Percentiles rank a stretch among this genome's conserved stretches.
phyloP scores from a whole-genome alignment of 1,140 invertebrate genomes.

The Calycopis cecrops region DNA sequence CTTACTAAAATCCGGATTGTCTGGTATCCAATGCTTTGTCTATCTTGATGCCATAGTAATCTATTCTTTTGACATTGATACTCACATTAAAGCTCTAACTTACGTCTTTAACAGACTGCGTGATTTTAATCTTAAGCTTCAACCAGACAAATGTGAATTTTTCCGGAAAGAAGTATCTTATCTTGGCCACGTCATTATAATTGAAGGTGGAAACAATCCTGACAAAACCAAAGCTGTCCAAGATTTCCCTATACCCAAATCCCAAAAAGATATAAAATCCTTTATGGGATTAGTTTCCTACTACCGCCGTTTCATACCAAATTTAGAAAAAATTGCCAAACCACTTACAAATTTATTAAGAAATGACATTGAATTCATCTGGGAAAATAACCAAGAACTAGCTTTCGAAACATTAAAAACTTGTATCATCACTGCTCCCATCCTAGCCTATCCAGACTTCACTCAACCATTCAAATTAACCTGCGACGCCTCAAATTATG shows the following conservation, averaged over 20 bases:
- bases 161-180: conserved; percentile 35
- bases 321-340: conserved; percentile 39
- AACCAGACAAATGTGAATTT: conserved; percentile 36
- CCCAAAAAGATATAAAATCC: conserved; percentile 34
- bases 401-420: conserved; percentile 19
- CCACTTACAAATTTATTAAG: conserved; percentile 32
- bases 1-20: conserved; percentile 35
- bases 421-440: conserved; percentile 1
- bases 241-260: conserved; percentile 37
- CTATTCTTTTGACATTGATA: conserved; percentile 39
- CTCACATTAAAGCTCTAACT: conserved; percentile 45
- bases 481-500: conserved; percentile 31
- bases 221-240: conserved; percentile 33
- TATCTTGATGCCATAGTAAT: conserved; percentile 71
- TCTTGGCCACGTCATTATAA: conserved; percentile 47
- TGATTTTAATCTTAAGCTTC: conserved; percentile 52
- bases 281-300: conserved; percentile 51
- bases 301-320: conserved; percentile 44
- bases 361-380: conserved; percentile 23
- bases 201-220: conserved; percentile 28
- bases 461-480: conserved; percentile 35
- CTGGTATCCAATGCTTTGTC: conserved; percentile 26
- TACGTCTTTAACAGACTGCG: conserved; percentile 42
- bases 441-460: conserved; percentile 39
- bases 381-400: conserved; percentile 21